Evolutionary conservation across 2,888 invertebrate species (phyloP).

Genomic region (Coleophora deauratella): DNA sequence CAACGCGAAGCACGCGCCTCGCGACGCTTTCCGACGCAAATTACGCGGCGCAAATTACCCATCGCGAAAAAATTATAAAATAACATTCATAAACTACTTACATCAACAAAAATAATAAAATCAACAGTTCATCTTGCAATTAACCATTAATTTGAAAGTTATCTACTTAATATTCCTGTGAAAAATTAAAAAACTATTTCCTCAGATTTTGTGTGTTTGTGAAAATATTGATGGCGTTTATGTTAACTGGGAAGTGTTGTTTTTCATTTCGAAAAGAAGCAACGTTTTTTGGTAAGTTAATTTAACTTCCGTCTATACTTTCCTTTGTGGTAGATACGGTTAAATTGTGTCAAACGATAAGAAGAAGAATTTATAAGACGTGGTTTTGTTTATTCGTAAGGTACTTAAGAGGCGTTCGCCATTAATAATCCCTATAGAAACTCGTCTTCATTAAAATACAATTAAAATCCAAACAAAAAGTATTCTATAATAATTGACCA

Average conservation of each 20-base stretch:
- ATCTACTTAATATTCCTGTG: no score
- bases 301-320: no score
- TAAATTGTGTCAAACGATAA: no score
- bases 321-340: no score
- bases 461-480: no score
- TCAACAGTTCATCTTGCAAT: background rate
- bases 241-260: slow-evolving; percentile 19
- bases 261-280: slow-evolving; percentile 13
- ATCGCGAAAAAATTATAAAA: background rate
- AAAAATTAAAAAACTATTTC: background rate
- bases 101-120: background rate
- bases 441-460: no score
- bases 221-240: slow-evolving; percentile 18
- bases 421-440: no score
- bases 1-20: slow-evolving; percentile 32
- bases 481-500: no score
- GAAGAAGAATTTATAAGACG: no score
- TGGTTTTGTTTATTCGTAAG: no score
- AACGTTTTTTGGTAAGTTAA: slow-evolving; percentile 24
- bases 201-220: slow-evolving; percentile 14
- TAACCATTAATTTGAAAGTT: background rate
- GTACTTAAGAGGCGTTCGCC: no score
- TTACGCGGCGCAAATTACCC: slow-evolving; percentile 5
- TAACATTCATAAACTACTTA: background rate
- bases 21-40: slow-evolving; percentile 6